A percentile compares a stretch with the other conserved stretches of the same genome.
phyloP scores from a whole-genome alignment of 1,140 invertebrate species.

The Drosophila neocordata region DNA sequence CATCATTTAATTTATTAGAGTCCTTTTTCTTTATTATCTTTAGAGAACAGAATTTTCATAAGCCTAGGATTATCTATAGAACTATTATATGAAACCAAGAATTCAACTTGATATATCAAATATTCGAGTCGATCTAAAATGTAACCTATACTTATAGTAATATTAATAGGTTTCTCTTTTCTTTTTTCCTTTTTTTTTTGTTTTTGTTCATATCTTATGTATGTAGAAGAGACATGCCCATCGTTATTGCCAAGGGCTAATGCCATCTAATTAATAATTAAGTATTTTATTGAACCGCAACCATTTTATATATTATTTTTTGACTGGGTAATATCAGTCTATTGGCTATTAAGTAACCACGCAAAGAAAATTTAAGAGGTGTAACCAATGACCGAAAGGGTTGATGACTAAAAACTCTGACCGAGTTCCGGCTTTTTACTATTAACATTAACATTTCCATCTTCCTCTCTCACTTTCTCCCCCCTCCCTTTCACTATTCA shows the following conservation, averaged over 20 bases:
- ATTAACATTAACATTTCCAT: too few relatives aligned
- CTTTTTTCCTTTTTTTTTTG: too few relatives aligned
- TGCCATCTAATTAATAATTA: constrained; percentile 39
- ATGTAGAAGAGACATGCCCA: background rate
- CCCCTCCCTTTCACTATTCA: background rate
- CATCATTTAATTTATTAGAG: too few relatives aligned
- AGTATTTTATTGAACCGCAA: constrained; percentile 45
- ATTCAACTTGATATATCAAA: too few relatives aligned
- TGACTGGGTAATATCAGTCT: constrained; percentile 10
- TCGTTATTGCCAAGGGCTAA: background rate
- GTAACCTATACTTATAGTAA: background rate
- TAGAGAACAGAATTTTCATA: too few relatives aligned
- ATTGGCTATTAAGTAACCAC: constrained; percentile 35
- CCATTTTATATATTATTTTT: constrained; percentile 15
- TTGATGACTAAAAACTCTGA: constrained; percentile 63
- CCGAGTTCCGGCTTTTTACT: constrained; percentile 51
- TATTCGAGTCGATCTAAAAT: background rate
- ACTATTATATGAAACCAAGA: background rate
- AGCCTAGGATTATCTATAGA: too few relatives aligned
- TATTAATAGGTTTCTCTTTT: background rate
- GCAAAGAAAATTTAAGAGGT: constrained; percentile 57
- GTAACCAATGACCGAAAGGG: constrained; percentile 68
- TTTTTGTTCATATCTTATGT: too few relatives aligned
- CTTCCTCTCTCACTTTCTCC: background rate
- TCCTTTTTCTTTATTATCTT: too few relatives aligned